Base-by-base conservation (phyloP, 2,113 vertebrate genomes). In the Paratilapia polleni region DNA sequence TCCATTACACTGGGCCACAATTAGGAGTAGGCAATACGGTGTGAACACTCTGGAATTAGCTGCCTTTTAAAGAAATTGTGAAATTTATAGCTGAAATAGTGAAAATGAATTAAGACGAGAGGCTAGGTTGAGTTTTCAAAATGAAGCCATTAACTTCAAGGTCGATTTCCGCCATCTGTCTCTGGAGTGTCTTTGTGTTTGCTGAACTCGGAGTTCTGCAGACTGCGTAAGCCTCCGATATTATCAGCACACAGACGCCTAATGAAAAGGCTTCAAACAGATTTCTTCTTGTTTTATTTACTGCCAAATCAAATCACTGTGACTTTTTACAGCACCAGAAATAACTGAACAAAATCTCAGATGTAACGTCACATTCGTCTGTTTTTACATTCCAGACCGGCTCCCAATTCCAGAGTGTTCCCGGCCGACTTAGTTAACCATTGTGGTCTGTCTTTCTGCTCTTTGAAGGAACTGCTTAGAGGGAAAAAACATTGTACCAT, bases 341-440 rank as follows among this genome's bases (percentile, higher is more conserved):
- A 41, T 22, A 38, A 41, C 41, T 2, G 47, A 80, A 83, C 20
- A 70, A 77, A 80, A 54, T 24, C 66, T 28, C 8, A 1, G 26
- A 6, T 4, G 1, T 28, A 68, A 54, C 52, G 19, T 77, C 14
- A 54, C 31, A 19, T 38, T 11, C 3, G 5, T 79, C 66, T 54
- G 31, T 66, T 70, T 82, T 61, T 52, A 88, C 82, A 82, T 85
- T 85, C 78, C 80, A 41, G 59, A 36, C 68, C 3, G 78, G 62
- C 49, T 73, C 43, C 80, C 15, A 9, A 68, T 90, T 94, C 92
- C 89, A 93, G 91, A 95, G 88, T 87, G 89, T 92, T 95, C 88
- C 26, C 7, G 38, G 49, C 62, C 2, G 47, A 62, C 22, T 34
- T 87, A 60, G 73, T 28, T 36, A 85, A 54, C 57, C 60, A 20